phyloP scores from a whole-genome alignment of 2,888 invertebrate species.

The Muscina levida region DNA sequence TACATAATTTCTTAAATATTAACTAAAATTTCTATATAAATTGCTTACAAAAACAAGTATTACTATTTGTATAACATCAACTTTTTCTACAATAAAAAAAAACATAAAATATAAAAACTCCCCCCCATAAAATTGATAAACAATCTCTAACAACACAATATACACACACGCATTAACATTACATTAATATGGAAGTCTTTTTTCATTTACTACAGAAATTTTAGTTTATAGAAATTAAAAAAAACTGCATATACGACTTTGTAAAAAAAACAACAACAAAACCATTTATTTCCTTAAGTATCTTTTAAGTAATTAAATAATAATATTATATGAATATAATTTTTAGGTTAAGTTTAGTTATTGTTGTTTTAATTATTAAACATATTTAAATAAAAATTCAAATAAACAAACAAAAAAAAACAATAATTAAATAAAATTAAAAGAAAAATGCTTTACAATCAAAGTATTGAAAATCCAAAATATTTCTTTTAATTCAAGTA shows the following conservation, averaged over 20 bases:
- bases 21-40: no score
- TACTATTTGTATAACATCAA: constrained; percentile 5
- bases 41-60: constrained; percentile 21
- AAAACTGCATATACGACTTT: background rate
- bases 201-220: no score
- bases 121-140: no score
- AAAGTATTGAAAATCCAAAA: constrained; percentile 4
- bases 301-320: constrained; percentile 32
- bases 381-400: background rate
- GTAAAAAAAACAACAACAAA: constrained; percentile 2
- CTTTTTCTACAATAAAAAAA: no score
- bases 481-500: no score
- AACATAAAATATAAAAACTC: no score
- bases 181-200: no score
- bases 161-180: no score
- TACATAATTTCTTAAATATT: no score
- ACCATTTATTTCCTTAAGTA: constrained; percentile 3
- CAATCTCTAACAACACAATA: no score
- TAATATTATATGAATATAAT: background rate
- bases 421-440: constrained; percentile 4
- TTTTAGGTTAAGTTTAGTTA: constrained; percentile 51
- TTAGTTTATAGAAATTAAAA: background rate
- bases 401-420: constrained; percentile 5
- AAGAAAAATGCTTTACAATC: constrained; percentile 16
- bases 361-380: constrained; percentile 57